A percentile compares a stretch with the other conserved stretches of the same genome.
Conservation (phyloP, 2,888 invertebrate genomes). For the Catonia carolina region DNA sequence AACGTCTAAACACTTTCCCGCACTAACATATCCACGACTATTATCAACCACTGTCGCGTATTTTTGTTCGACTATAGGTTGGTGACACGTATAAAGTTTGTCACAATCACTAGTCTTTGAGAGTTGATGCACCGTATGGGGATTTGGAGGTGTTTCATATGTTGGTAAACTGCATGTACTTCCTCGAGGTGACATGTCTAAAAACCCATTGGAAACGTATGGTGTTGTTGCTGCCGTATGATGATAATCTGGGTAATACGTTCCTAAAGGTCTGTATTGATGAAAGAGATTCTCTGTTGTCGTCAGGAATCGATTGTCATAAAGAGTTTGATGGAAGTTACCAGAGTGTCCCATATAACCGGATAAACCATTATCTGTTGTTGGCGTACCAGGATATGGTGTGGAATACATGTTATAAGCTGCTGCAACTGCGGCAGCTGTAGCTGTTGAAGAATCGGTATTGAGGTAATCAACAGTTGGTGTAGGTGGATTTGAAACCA, state of each 20-base stretch:
- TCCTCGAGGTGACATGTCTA: constrained; percentile 63
- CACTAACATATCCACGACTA: constrained; percentile 25
- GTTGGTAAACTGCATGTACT: constrained; percentile 54
- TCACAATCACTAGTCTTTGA: constrained; percentile 40
- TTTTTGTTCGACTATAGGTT: constrained; percentile 52
- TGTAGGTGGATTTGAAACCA: constrained; percentile 42
- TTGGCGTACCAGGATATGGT: constrained; percentile 62
- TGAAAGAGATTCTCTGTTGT: constrained; percentile 83
- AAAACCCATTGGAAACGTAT: constrained; percentile 75
- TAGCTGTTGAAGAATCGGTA: constrained; percentile 49
- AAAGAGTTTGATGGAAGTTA: constrained; percentile 56
- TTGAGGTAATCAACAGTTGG: constrained; percentile 61
- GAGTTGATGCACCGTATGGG: constrained; percentile 26
- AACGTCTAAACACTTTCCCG: constrained; percentile 46
- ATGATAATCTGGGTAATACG: constrained; percentile 58
- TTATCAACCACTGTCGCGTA: constrained; percentile 41
- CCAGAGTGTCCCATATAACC: constrained; percentile 62
- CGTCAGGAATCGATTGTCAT: constrained; percentile 64
- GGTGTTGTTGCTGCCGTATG: constrained; percentile 58
- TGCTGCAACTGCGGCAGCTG: constrained; percentile 60
- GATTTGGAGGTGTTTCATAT: constrained; percentile 45
- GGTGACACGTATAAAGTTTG: constrained; percentile 56
- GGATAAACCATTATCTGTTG: constrained; percentile 48
- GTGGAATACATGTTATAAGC: constrained; percentile 77
- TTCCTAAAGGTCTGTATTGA: constrained; percentile 80